These are phyloP conservation scores for Planiliza haematocheilus DNA, from an alignment of 2,113 vertebrate species.

Conservation along the genomic window DNA sequence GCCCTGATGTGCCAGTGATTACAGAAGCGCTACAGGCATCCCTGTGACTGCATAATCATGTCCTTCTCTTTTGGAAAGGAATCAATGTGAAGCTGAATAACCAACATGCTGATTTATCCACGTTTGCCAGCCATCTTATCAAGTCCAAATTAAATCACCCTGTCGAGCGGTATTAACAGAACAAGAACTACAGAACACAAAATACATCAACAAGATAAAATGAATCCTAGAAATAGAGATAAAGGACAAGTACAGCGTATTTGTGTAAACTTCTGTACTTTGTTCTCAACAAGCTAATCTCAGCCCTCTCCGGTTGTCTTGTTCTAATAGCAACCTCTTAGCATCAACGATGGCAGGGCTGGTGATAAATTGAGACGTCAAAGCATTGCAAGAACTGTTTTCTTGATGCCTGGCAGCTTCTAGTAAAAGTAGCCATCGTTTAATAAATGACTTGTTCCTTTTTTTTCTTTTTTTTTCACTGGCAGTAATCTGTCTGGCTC, in stretches of 20 bases:
- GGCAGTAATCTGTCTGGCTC: slow-evolving; percentile 71
- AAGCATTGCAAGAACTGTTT: slow-evolving; percentile 37
- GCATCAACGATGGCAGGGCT: not conserved
- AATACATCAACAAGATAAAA: not conserved
- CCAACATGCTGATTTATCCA: slow-evolving; percentile 2
- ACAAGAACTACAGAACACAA: not conserved
- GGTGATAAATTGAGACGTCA: slow-evolving; percentile 47
- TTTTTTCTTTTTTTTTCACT: no score
- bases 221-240: not conserved
- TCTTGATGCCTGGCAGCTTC: slow-evolving; percentile 55
- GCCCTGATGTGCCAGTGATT: slow-evolving; percentile 9
- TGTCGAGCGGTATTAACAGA: not conserved
- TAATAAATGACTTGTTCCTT: slow-evolving; percentile 64
- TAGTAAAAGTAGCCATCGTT: slow-evolving; percentile 57
- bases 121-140: not conserved
- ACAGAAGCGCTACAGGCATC: not conserved
- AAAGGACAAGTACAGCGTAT: not conserved
- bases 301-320: not conserved
- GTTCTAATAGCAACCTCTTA: slow-evolving; percentile 30
- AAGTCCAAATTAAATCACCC: not conserved
- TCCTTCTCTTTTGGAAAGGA: not conserved
- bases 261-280: not conserved
- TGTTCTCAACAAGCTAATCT: not conserved
- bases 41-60: not conserved
- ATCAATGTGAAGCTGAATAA: not conserved